Evolutionary conservation across 1,140 invertebrate genomes (phyloP).

Genomic region (Pseudachorutes palmiensis): DNA sequence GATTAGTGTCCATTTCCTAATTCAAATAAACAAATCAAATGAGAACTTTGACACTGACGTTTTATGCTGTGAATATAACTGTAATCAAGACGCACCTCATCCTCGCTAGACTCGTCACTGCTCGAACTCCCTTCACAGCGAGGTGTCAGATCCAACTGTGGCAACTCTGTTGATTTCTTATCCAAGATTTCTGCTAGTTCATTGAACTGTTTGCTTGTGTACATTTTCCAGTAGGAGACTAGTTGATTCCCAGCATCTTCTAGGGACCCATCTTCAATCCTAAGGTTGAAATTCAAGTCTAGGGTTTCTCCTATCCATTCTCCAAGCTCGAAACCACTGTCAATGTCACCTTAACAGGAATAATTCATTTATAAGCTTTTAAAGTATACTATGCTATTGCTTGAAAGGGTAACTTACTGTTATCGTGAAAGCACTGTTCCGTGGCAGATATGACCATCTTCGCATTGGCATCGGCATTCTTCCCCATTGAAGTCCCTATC

Average conservation of each 20-base stretch:
- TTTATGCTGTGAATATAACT: too few relatives aligned
- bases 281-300: not conserved
- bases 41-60: not conserved
- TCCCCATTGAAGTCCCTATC: constrained; percentile 4
- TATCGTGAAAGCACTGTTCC: not conserved
- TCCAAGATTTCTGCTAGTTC: not conserved
- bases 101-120: not conserved
- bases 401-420: not conserved
- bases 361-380: not conserved
- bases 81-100: not conserved
- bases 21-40: not conserved
- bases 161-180: not conserved
- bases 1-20: not conserved
- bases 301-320: constrained; percentile 3
- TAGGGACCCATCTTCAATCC: not conserved
- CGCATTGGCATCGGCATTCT: not conserved
- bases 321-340: not conserved
- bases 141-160: not conserved
- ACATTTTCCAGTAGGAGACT: not conserved
- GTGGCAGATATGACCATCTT: not conserved
- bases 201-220: not conserved
- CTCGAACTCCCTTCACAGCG: not conserved
- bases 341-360: not conserved
- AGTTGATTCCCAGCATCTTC: not conserved
- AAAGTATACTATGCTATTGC: not conserved